Conservation (phyloP, 2,113 vertebrate genomes). For the Gobiocypris rarus region DNA sequence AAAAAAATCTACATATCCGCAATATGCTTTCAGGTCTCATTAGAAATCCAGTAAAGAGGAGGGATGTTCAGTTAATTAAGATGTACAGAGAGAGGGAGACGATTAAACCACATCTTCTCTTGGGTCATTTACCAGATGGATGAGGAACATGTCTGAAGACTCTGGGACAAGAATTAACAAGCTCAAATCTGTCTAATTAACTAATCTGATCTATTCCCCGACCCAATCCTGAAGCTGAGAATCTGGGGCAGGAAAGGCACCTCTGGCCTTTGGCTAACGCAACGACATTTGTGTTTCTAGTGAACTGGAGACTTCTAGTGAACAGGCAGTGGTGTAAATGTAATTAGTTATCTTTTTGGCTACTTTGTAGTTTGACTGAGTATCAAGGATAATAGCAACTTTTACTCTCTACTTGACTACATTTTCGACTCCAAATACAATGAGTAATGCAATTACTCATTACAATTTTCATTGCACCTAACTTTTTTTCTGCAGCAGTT, state of each 20-base stretch:
- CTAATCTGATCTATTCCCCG: slow-evolving; percentile 60
- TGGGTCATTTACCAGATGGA: slow-evolving; percentile 66
- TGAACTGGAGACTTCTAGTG: not conserved
- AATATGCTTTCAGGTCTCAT: slow-evolving; percentile 44
- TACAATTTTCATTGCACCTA: too few relatives aligned
- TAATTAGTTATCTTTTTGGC: too few relatives aligned
- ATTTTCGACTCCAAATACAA: too few relatives aligned
- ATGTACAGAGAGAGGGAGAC: slow-evolving; percentile 62
- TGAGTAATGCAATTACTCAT: too few relatives aligned
- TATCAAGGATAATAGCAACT: too few relatives aligned
- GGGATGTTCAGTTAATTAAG: slow-evolving; percentile 67
- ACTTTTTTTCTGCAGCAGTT: too few relatives aligned
- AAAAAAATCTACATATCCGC: slow-evolving; percentile 25
- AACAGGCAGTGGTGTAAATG: too few relatives aligned
- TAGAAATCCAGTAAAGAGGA: slow-evolving; percentile 44
- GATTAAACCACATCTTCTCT: slow-evolving; percentile 61
- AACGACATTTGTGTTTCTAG: not conserved
- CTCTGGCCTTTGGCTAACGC: slow-evolving; percentile 33
- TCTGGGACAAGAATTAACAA: slow-evolving; percentile 63
- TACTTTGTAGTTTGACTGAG: too few relatives aligned
- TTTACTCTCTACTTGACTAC: too few relatives aligned
- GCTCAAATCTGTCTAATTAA: slow-evolving; percentile 67
- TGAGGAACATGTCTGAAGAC: slow-evolving; percentile 36
- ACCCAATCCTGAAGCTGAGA: slow-evolving; percentile 33
- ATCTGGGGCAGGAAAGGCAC: slow-evolving; percentile 40